Evolutionary conservation across 2,888 invertebrate genomes (phyloP), one percentile per base, ranked within the genome.

Genomic region (Trichogramma evanescens): DNA sequence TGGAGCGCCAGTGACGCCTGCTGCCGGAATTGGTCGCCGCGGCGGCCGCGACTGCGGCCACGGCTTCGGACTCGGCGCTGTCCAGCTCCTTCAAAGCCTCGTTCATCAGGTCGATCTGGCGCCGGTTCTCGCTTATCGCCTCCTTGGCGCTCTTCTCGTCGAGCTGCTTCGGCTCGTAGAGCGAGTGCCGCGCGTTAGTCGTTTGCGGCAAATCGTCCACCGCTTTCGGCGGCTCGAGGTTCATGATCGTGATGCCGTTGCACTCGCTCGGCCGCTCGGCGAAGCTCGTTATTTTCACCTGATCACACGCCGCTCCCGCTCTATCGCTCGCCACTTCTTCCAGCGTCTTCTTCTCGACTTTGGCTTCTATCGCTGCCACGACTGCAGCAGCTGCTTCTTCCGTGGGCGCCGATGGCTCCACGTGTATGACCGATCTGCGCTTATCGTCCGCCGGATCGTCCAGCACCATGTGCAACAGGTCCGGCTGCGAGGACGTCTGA

Each of bases 381-480:
- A 3, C 5, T 54, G 13, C 13, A 10, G 43, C 3, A 9, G 46
- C 26, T 48, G 9, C 38, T 26, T 43, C 7, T 50, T 26, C 42
- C 9, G 6, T 8, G 39, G n/a, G 5, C 9, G 54, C n/a, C 4
- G 54, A 39, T 40, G 8, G 44, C 39, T 58, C 58, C 3, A 26
- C 48, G 8, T 52, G 60, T 4, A 40, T 45, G 26, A 26, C 26
- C 26, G 62, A 62, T 6, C 42, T 53, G 13, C 56, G 56, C 5
- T 56, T 56, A 4, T 56, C 55, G 48, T 1, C 39, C 51, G 13
- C 48, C 26, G 10, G 48, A 48, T 13, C 78, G 3, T 88, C 87
- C 56, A 10, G 3, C 39, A 87, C 84, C 45, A 88, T 88, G 63
- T 88, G 79, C 62, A 88, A 84, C 72, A 89, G 81, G 61, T 81